These are phyloP conservation scores for Perognathus longimembris DNA, from an alignment of 2,113 vertebrate species.

Conservation along the genomic window DNA sequence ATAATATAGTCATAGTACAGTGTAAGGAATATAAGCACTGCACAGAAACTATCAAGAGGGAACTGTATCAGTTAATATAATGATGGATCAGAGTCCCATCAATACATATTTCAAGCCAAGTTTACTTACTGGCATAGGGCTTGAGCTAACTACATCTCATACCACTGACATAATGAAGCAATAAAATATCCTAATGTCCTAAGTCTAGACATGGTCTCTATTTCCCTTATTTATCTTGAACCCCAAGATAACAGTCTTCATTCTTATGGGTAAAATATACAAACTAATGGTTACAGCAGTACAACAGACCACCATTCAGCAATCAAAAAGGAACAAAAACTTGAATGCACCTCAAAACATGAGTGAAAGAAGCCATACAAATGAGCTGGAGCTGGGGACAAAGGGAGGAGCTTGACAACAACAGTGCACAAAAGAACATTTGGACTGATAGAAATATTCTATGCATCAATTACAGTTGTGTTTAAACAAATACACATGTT, in stretches of 20 bases:
- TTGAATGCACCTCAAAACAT: slow-evolving; percentile 32
- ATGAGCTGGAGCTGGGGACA: background rate
- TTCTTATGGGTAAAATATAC: slow-evolving; percentile 20
- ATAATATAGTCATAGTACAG: background rate
- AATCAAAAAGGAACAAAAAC: slow-evolving; percentile 34
- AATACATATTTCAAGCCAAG: slow-evolving; percentile 20
- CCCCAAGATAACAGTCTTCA: background rate
- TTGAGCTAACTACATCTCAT: background rate
- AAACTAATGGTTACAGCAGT: background rate
- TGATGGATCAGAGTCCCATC: background rate
- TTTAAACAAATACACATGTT: background rate
- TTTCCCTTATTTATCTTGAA: background rate
- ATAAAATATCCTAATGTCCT: slow-evolving; percentile 3
- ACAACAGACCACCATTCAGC: background rate
- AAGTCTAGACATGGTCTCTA: background rate
- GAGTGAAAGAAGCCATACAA: slow-evolving; percentile 16
- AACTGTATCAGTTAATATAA: background rate
- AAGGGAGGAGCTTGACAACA: background rate
- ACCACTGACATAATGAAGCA: slow-evolving; percentile 10
- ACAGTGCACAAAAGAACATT: slow-evolving; percentile 24
- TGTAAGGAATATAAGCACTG: background rate
- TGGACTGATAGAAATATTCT: background rate
- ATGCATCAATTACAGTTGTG: background rate
- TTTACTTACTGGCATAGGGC: background rate
- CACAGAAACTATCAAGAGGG: slow-evolving; percentile 21